phyloP scores from a whole-genome alignment of 2,888 invertebrate genomes.

The Zaprionus obscuricornis region DNA sequence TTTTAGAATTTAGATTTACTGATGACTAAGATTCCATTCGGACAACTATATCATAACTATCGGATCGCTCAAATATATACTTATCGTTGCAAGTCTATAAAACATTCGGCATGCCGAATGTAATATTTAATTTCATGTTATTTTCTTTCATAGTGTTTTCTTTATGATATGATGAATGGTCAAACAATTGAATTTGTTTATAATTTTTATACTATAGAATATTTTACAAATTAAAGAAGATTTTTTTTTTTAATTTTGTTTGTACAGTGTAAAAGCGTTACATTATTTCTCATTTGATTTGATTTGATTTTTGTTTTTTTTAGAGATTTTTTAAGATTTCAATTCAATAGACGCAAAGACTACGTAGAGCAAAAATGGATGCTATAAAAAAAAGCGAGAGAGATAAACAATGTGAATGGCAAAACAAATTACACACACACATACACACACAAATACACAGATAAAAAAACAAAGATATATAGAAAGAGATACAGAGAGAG shows the following conservation, averaged over 20 bases:
- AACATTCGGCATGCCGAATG: too few relatives aligned
- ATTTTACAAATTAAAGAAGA: slow-evolving; percentile 21
- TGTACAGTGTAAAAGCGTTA: slow-evolving; percentile 74
- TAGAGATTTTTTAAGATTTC: slow-evolving; percentile 3
- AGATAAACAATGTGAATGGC: neutral
- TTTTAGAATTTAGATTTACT: too few relatives aligned
- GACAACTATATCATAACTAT: too few relatives aligned
- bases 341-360: too few relatives aligned
- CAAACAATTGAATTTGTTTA: neutral
- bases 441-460: neutral
- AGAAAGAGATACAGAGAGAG: too few relatives aligned
- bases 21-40: too few relatives aligned
- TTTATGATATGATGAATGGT: slow-evolving; percentile 1
- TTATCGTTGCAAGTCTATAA: too few relatives aligned
- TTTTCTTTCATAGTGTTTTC: slow-evolving; percentile 9
- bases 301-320: slow-evolving; percentile 16
- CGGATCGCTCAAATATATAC: too few relatives aligned
- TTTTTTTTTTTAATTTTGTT: slow-evolving; percentile 14
- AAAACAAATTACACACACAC: slow-evolving; percentile 7
- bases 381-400: too few relatives aligned
- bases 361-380: too few relatives aligned
- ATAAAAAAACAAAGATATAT: too few relatives aligned
- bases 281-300: slow-evolving; percentile 19
- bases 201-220: neutral
- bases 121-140: neutral